Evolutionary conservation across 2,113 vertebrate genomes (phyloP).

Genomic region (Hypomesus transpacificus): DNA sequence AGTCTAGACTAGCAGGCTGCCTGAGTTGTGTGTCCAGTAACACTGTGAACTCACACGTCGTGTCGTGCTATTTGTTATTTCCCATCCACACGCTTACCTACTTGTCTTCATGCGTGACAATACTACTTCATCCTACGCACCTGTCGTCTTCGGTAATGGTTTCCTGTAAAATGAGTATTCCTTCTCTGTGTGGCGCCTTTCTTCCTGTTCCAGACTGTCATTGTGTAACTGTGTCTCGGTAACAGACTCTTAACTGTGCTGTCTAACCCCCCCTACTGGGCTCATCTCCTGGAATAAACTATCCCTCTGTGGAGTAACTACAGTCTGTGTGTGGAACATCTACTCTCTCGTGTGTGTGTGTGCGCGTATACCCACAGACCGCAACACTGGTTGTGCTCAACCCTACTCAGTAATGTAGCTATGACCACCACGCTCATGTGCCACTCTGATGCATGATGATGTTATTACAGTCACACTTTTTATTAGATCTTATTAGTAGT

Average conservation of each 20-base stretch:
- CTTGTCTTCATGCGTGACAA: not conserved
- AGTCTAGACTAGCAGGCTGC: not conserved
- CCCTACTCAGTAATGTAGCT: not conserved
- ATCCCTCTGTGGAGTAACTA: slow-evolving; percentile 48
- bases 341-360: slow-evolving; percentile 29
- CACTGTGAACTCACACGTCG: slow-evolving; percentile 36
- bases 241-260: slow-evolving; percentile 51
- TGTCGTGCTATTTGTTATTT: too few species aligned
- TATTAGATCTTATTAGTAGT: too few species aligned
- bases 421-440: not conserved
- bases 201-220: slow-evolving; percentile 26
- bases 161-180: slow-evolving; percentile 38
- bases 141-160: slow-evolving; percentile 22
- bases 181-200: slow-evolving; percentile 48
- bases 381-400: not conserved
- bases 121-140: too few species aligned
- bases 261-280: slow-evolving; percentile 46
- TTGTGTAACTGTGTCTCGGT: slow-evolving; percentile 35
- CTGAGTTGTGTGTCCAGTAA: slow-evolving; percentile 11
- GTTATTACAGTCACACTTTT: too few species aligned
- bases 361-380: too few species aligned
- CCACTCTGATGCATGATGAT: too few species aligned
- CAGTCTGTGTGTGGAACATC: slow-evolving; percentile 41
- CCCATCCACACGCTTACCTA: not conserved
- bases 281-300: slow-evolving; percentile 59